These are phyloP conservation scores for Crenuchus spilurus DNA, from an alignment of 2,797 vertebrate genomes.

Conservation along the genomic window DNA sequence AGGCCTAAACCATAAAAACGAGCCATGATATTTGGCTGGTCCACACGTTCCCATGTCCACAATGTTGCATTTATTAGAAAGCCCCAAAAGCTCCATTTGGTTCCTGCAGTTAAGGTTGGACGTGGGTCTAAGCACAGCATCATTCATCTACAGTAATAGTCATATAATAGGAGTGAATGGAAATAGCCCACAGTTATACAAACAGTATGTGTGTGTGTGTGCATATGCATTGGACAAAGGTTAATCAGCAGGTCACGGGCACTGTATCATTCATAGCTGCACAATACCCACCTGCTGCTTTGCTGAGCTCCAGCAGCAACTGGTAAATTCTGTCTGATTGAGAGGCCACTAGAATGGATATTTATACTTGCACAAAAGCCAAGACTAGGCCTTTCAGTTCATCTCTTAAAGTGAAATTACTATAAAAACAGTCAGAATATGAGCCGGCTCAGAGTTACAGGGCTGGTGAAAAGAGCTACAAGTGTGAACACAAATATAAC, in stretches of 20 bases:
- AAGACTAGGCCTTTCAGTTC: neutral
- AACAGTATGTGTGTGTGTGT: neutral
- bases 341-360: slow-evolving; percentile 3
- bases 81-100: neutral
- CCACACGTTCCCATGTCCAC: neutral
- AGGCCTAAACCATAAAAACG: neutral
- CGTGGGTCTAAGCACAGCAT: neutral
- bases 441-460: no score
- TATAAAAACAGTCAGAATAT: no score
- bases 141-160: neutral
- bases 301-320: slow-evolving; percentile 20
- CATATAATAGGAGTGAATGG: neutral
- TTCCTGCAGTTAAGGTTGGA: neutral
- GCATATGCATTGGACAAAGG: slow-evolving; percentile 6
- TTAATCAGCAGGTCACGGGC: slow-evolving; percentile 46
- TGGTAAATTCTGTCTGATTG: slow-evolving; percentile 21
- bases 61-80: neutral
- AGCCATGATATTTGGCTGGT: neutral
- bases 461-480: no score
- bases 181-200: neutral
- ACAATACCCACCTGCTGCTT: slow-evolving; percentile 42
- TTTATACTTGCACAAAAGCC: neutral
- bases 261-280: slow-evolving; percentile 36
- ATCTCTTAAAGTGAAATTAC: neutral
- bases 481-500: no score